Evolutionary conservation across 2,888 invertebrate genomes (phyloP), one percentile per base, ranked within the genome.

Genomic region (Napeogenes sylphis): DNA sequence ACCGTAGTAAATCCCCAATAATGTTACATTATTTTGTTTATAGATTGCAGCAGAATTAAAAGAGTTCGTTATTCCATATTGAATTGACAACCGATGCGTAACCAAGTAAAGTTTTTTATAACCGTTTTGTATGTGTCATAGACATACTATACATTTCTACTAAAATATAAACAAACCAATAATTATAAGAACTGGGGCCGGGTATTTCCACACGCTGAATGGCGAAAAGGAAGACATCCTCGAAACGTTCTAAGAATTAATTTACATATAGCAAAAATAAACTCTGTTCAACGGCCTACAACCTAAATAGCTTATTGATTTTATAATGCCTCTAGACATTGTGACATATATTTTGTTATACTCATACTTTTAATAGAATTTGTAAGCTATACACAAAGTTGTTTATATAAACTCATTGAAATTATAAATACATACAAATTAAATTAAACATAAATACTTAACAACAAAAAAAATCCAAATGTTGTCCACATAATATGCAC

Each of bases 191-290:
- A 58, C 62, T 63, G 61, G 56, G 45, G 57, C 46, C 64, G 72
- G 87, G 83, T 75, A 82, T 78, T 84, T 79, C 84, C 84, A 78
- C 82, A 82, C 71, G 78, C 73, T 73, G 70, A 35, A 35, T 35
- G 4, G 73, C 75, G 10, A 80, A 82, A 83, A 84, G 77, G 79
- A 84, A 77, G 76, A 72, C 68, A 73, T 75, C 73, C 68, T 68
- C 70, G 79, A 83, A 79, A 80, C 79, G 76, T 87, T 87, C 86
- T 67, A 71, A 81, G 87, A 87, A 87, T 79, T 82, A 69, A 85
- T 87, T 85, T 82, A 77, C 84, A 86, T 85, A 42, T 10, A 80
- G 73, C 77, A 76, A 83, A 82, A 78, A 75, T 69, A 71, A 68
- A 70, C 63, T 68, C 55, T 67, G 68, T 62, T 68, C 69, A 65